phyloP scores from a whole-genome alignment of 2,797 vertebrate genomes.

The Mormyrus proboscirostris region DNA sequence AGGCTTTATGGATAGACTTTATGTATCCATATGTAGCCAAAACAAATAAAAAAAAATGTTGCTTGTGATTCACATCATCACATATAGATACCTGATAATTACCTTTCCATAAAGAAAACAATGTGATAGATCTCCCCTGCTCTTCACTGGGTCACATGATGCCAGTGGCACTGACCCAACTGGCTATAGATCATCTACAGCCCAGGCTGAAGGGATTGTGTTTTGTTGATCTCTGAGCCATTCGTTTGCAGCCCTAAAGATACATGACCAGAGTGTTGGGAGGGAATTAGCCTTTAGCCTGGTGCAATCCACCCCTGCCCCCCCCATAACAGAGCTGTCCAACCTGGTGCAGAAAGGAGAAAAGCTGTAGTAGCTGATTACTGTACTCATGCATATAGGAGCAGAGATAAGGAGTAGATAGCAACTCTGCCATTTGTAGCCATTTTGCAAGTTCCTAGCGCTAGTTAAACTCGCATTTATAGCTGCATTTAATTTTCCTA shows the following conservation, averaged over 20 bases:
- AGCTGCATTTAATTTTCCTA: not conserved
- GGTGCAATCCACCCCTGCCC: constrained; percentile 24
- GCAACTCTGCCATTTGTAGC: not conserved
- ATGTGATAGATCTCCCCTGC: constrained; percentile 20
- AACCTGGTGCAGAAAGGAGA: not conserved
- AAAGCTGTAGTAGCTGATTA: not conserved
- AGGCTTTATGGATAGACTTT: not conserved
- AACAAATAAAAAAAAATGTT: not conserved
- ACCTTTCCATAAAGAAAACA: not conserved
- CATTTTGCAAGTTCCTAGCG: not conserved
- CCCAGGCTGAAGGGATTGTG: constrained; percentile 36
- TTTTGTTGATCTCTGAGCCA: constrained; percentile 13
- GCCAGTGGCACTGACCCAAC: not conserved
- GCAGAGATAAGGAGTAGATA: not conserved
- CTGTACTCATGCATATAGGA: not conserved
- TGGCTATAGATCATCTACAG: constrained; percentile 54
- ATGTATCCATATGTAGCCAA: not conserved
- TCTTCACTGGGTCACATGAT: not conserved
- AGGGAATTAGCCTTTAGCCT: constrained; percentile 29
- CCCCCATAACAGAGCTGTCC: not conserved
- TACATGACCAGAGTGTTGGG: constrained; percentile 38
- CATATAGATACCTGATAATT: not conserved
- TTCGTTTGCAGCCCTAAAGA: constrained; percentile 33
- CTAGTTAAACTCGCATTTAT: not conserved
- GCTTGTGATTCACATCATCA: not conserved